Evolutionary conservation across 2,113 vertebrate species (phyloP).

Genomic region (Blennius ocellaris): DNA sequence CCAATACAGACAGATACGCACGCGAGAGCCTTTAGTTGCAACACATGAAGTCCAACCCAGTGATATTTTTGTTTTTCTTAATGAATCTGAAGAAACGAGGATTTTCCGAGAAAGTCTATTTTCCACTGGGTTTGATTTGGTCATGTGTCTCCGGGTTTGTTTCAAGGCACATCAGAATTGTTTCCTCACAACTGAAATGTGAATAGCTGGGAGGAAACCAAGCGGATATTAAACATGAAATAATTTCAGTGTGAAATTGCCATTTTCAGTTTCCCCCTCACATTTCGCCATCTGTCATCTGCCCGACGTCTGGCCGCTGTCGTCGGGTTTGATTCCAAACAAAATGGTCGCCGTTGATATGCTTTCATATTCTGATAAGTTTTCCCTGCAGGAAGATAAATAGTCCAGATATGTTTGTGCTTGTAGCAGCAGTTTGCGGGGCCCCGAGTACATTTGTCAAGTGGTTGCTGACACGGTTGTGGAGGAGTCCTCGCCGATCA

Average conservation of each 20-base stretch:
- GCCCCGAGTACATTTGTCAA: slow-evolving; percentile 74
- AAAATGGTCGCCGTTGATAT: slow-evolving; percentile 70
- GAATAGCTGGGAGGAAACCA: slow-evolving; percentile 58
- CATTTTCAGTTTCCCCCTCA: slow-evolving; percentile 56
- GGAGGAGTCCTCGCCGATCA: slow-evolving; percentile 61
- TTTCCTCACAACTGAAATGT: slow-evolving; percentile 44
- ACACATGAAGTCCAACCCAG: too few species aligned
- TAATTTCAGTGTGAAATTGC: slow-evolving; percentile 68
- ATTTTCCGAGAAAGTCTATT: slow-evolving; percentile 35
- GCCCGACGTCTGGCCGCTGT: slow-evolving; percentile 52
- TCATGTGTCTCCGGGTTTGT: slow-evolving; percentile 50
- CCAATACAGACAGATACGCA: too few species aligned
- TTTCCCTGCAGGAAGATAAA: slow-evolving; percentile 75
- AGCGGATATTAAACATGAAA: slow-evolving; percentile 73
- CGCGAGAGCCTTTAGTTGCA: too few species aligned
- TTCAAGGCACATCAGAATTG: slow-evolving; percentile 55
- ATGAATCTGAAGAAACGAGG: slow-evolving; percentile 19
- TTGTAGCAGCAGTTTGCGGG: slow-evolving; percentile 74
- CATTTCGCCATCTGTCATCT: slow-evolving; percentile 62
- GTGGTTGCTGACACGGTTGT: slow-evolving; percentile 62
- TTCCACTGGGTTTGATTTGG: slow-evolving; percentile 17
- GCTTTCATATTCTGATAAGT: slow-evolving; percentile 77
- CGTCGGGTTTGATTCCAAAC: slow-evolving; percentile 71
- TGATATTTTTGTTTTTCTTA: slow-evolving; percentile 1
- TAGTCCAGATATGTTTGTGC: slow-evolving; percentile 80